phyloP scores from a whole-genome alignment of 2,888 invertebrate species.

The Meloe dianella region DNA sequence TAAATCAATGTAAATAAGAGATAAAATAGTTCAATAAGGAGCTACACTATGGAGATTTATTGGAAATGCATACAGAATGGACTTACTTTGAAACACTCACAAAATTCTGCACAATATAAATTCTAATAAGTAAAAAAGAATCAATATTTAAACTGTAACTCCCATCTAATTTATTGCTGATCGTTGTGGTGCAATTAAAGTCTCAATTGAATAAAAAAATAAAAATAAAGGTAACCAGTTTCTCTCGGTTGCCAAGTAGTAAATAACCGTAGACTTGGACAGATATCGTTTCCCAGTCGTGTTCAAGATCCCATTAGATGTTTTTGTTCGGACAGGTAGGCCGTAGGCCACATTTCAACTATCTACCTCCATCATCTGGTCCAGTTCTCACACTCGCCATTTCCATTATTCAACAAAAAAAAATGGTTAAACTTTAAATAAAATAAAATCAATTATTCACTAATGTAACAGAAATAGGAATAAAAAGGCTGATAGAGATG shows the following conservation, averaged over 20 bases:
- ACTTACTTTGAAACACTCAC: background rate
- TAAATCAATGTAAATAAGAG: slow-evolving; percentile 17
- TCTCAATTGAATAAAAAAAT: background rate
- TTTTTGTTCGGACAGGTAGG: slow-evolving; percentile 52
- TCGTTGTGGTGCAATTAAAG: background rate
- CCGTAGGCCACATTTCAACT: slow-evolving; percentile 50
- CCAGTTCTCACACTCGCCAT: slow-evolving; percentile 39
- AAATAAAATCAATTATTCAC: background rate
- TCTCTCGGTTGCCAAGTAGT: background rate
- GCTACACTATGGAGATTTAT: background rate
- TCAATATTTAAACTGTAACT: background rate
- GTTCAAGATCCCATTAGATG: slow-evolving; percentile 53
- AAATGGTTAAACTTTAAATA: background rate
- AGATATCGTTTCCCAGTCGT: slow-evolving; percentile 11
- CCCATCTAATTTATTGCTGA: background rate
- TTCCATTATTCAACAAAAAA: slow-evolving; percentile 26
- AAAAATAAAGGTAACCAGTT: background rate
- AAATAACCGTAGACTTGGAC: background rate
- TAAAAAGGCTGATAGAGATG: background rate
- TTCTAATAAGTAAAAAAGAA: too few relatives aligned
- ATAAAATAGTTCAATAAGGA: slow-evolving; percentile 14
- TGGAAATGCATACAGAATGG: background rate
- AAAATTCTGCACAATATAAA: background rate
- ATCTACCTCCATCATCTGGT: slow-evolving; percentile 43
- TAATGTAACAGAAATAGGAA: background rate